Base-by-base conservation (phyloP, 2,113 vertebrate species). In the Nestor notabilis region DNA sequence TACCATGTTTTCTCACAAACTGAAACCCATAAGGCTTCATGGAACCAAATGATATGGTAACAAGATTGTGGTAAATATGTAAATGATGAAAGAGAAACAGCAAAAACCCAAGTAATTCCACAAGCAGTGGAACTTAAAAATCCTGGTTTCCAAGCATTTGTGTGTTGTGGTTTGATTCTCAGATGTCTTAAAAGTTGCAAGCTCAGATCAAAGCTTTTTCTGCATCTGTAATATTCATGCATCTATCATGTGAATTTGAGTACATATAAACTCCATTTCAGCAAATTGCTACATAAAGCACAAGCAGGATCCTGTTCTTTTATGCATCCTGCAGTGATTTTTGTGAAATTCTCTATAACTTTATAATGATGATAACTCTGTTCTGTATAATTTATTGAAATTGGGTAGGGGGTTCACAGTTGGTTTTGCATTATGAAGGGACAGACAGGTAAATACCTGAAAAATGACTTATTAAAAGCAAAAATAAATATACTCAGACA, bases 81-180 rank as follows among this genome's bases (percentile, higher is more conserved):
- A 94, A 87, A 87, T 37, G 11, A 78, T 69, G 44, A 76, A 77
- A 89, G n/a, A 85, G 46, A 83, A 47, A 50, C 49, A 63, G 37
- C 11, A 29, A 47, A 76, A 58, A 65, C 25, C 18, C 53, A 58
- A 76, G 20, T 75, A 72, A 93, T 90, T 91, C 33, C 70, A 85
- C 47, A 39, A 68, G 74, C 74, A 76, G 60, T 27, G n/a, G 47
- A 83, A 87, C 39, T 76, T 76, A 85, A 0, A 47, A 66, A 63
- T 70, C 49, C 33, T 44, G 24, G 3, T 63, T 90, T 93, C 66
- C 39, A 95, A 82, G 74, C 68, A 71, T 46, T n/a, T 82, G 35
- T 68, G 82, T 90, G 43, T 49, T 91, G 68, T 85, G 78, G 70
- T 95, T 90, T 79, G 78, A 89, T 84, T 93, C 78, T 96, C 70